Percentiles rank a stretch among this genome's conserved stretches.
These are phyloP conservation scores for Hemicrepidius hirtus DNA, from an alignment of 2,888 invertebrate genomes.

Conservation along the genomic window DNA sequence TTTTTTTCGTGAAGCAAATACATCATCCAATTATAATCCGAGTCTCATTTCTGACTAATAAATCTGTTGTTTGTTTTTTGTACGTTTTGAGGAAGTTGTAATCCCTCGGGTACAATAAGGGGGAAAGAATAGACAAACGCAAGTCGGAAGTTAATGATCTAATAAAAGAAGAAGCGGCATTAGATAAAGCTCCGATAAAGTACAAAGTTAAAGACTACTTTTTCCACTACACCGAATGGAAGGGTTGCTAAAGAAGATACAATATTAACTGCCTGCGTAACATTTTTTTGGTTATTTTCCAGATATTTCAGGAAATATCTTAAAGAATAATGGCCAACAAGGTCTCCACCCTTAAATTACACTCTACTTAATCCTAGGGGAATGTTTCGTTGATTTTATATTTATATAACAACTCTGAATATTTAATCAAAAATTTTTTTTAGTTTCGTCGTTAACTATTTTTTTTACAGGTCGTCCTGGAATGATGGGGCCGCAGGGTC, in stretches of 20 bases:
- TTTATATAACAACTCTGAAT: no score
- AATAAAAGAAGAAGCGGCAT: conserved; percentile 4
- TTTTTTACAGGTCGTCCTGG: conserved; percentile 78
- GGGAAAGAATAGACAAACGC: neutral
- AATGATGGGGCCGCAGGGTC: conserved; percentile 80
- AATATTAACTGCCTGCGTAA: no score
- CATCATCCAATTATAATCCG: conserved; percentile 21
- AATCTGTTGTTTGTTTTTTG: conserved; percentile 23
- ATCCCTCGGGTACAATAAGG: neutral
- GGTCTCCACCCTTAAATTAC: no score
- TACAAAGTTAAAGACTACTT: no score
- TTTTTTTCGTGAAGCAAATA: neutral
- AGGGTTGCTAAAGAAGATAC: no score
- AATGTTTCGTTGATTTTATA: no score
- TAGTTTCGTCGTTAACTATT: no score
- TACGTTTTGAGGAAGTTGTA: neutral
- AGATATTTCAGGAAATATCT: no score
- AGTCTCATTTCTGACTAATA: conserved; percentile 12
- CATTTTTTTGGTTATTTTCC: no score
- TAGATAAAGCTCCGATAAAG: neutral
- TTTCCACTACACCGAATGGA: no score
- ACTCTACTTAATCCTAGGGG: no score
- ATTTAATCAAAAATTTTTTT: conserved; percentile 39
- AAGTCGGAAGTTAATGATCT: conserved; percentile 9
- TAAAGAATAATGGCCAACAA: no score